A percentile compares a stretch with the other conserved stretches of the same genome.
Conservation (phyloP, 2,888 invertebrate species). For the Parnassius smintheus region DNA sequence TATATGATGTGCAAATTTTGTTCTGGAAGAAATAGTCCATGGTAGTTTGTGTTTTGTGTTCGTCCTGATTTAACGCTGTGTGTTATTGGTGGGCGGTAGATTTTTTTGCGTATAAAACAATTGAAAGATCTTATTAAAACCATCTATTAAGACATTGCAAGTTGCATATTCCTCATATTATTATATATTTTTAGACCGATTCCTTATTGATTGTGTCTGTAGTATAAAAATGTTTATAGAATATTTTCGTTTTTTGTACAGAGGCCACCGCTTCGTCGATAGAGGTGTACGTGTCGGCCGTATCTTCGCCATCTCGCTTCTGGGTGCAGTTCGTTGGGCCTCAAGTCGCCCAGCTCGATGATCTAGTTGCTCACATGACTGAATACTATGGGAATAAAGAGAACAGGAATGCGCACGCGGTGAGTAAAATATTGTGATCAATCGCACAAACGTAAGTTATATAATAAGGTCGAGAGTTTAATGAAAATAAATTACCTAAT, state of each 20-base stretch:
- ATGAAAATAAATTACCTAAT: too few relatives aligned
- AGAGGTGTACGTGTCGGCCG: conserved; percentile 93
- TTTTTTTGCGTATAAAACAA: not conserved
- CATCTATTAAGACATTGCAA: too few relatives aligned
- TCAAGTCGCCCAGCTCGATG: conserved; percentile 88
- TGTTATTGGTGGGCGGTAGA: not conserved
- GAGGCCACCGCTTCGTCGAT: conserved; percentile 81
- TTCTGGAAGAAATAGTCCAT: not conserved
- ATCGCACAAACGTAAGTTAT: too few relatives aligned
- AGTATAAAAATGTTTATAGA: too few relatives aligned
- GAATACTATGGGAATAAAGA: conserved; percentile 86
- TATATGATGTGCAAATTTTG: not conserved
- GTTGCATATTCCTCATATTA: too few relatives aligned
- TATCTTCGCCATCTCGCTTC: conserved; percentile 89
- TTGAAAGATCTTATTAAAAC: too few relatives aligned
- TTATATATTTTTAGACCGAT: too few relatives aligned
- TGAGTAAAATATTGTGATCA: conserved; percentile 37
- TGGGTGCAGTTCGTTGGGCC: conserved; percentile 93
- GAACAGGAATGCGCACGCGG: conserved; percentile 82
- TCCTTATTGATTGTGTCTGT: too few relatives aligned
- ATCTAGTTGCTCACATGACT: conserved; percentile 91
- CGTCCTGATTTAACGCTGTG: not conserved
- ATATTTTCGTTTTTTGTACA: conserved; percentile 25
- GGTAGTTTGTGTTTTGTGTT: not conserved
- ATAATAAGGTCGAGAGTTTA: too few relatives aligned